These are phyloP conservation scores for Bombus superbus DNA, from an alignment of 1,140 invertebrate genomes.

Conservation along the genomic window DNA sequence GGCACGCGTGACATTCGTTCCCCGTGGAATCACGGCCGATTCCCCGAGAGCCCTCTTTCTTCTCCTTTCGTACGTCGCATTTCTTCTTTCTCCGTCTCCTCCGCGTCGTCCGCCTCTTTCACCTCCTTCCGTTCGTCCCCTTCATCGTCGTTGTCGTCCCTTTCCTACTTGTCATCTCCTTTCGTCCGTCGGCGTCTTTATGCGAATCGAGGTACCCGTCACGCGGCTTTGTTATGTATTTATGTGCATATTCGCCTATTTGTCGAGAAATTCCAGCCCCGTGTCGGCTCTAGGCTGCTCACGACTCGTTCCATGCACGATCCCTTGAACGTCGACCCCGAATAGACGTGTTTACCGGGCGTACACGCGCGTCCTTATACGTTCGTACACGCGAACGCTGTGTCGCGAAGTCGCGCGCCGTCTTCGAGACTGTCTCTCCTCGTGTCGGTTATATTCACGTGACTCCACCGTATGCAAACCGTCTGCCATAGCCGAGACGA, in stretches of 20 bases:
- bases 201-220: conserved; percentile 62
- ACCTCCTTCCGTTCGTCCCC: neutral
- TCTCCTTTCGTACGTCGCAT: neutral
- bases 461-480: conserved; percentile 13
- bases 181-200: conserved; percentile 50
- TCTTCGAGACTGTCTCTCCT: neutral
- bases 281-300: conserved; percentile 73
- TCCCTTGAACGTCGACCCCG: conserved; percentile 67
- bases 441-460: conserved; percentile 35
- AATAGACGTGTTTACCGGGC: conserved; percentile 45
- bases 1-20: conserved; percentile 47
- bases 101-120: neutral
- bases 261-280: conserved; percentile 75
- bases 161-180: conserved; percentile 44
- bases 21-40: conserved; percentile 47
- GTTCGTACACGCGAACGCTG: conserved; percentile 39
- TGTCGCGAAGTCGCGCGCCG: neutral
- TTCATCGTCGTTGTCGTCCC: neutral
- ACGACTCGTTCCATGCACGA: conserved; percentile 73
- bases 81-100: neutral
- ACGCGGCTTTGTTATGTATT: conserved; percentile 73
- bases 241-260: conserved; percentile 78
- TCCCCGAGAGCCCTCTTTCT: neutral
- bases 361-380: conserved; percentile 42
- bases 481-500: conserved; percentile 18